phyloP scores from a whole-genome alignment of 2,888 invertebrate species.

The Rhorus exstirpatorius region DNA sequence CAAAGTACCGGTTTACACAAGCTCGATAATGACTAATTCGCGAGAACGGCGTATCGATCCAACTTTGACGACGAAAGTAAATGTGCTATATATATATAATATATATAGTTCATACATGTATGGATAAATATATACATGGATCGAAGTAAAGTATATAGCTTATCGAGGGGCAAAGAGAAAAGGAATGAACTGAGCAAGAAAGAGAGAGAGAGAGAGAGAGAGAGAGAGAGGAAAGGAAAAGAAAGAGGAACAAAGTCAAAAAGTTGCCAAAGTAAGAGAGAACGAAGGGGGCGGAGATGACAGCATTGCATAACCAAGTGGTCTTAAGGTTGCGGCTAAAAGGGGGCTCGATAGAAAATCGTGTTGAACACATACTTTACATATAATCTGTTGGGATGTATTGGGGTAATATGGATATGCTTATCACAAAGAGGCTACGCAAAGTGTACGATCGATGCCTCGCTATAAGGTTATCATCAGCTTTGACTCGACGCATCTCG shows the following conservation, averaged over 20 bases:
- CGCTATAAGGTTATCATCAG: background rate
- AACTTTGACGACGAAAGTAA: constrained; percentile 33
- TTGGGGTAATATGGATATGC: background rate
- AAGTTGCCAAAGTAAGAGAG: background rate
- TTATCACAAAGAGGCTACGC: background rate
- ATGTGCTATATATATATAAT: background rate
- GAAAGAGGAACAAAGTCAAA: background rate
- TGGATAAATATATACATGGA: constrained; percentile 2
- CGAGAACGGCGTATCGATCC: constrained; percentile 63
- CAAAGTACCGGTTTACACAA: constrained; percentile 64
- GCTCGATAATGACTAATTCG: constrained; percentile 60
- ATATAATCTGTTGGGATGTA: background rate
- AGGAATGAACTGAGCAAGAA: constrained; percentile 48
- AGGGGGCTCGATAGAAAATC: background rate
- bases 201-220: constrained; percentile 9
- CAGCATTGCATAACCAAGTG: constrained; percentile 36
- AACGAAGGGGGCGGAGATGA: constrained; percentile 26
- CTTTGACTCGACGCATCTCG: background rate
- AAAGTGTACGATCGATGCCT: background rate
- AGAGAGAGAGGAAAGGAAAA: background rate
- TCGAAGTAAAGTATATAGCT: background rate
- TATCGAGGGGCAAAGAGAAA: constrained; percentile 22
- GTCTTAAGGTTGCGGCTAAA: background rate
- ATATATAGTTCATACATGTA: background rate
- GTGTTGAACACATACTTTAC: background rate